Percentiles rank a stretch among this genome's conserved stretches.
Conservation (phyloP, 2,797 vertebrate species). For the Notolepis coatsorum region DNA sequence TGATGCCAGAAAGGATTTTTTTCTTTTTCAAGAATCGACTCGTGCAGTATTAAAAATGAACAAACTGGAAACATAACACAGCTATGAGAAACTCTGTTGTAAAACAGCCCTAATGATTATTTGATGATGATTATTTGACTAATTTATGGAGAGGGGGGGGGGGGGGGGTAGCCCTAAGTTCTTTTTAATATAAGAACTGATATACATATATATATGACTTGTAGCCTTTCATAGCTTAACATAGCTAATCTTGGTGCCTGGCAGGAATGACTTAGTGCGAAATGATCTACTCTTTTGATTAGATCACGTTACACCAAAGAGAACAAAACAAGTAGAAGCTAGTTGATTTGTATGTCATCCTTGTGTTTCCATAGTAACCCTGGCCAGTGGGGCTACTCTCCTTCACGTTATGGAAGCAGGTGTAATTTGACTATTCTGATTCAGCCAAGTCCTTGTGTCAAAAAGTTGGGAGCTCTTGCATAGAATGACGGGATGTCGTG, state of each 20-base stretch:
- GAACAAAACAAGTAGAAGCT: constrained; percentile 44
- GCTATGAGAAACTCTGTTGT: too few relatives aligned
- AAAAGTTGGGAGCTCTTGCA: constrained; percentile 21
- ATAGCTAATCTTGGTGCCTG: constrained; percentile 70
- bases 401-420: constrained; percentile 26
- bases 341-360: constrained; percentile 28
- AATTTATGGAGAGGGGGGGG: neutral
- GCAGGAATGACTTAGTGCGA: constrained; percentile 53
- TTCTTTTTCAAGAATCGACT: neutral
- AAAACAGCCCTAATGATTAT: neutral
- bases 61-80: neutral
- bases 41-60: neutral
- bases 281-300: constrained; percentile 51
- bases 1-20: neutral
- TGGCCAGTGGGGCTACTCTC: constrained; percentile 17
- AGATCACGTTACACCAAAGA: constrained; percentile 81
- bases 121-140: neutral
- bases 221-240: constrained; percentile 58
- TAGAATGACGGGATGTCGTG: constrained; percentile 22
- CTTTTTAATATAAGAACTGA: constrained; percentile 14
- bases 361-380: constrained; percentile 11
- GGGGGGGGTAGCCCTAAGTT: neutral
- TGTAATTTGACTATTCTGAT: neutral
- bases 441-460: constrained; percentile 5
- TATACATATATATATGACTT: constrained; percentile 34